Percentiles rank a stretch among this genome's conserved stretches.
Conservation (phyloP, 2,888 invertebrate species). For the Drosophila anomalata region DNA sequence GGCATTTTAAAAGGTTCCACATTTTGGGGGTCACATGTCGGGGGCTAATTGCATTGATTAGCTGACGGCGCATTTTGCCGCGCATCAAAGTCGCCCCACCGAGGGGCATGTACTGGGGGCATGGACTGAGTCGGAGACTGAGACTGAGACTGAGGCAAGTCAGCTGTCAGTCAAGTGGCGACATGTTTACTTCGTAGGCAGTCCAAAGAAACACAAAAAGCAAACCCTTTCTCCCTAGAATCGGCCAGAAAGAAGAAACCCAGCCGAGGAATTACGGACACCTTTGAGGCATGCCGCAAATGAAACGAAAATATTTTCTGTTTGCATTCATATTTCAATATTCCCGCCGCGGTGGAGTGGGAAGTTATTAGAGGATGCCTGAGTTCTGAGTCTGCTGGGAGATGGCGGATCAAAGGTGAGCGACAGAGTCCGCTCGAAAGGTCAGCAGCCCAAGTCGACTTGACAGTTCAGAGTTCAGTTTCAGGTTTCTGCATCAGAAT, state of each 20-base stretch:
- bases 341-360: conserved; percentile 15
- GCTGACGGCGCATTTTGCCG: conserved; percentile 75
- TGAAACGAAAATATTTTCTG: conserved; percentile 52
- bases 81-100: conserved; percentile 64
- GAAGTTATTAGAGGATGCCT: conserved; percentile 58
- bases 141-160: conserved; percentile 49
- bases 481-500: too few relatives aligned
- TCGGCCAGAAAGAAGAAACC: conserved; percentile 12
- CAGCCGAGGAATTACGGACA: conserved; percentile 39
- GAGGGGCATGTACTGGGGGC: conserved; percentile 7
- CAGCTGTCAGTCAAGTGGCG: conserved; percentile 78
- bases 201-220: conserved; percentile 35
- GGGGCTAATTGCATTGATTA: conserved; percentile 80
- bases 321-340: conserved; percentile 77
- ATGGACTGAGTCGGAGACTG: conserved; percentile 16
- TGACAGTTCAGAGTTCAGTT: conserved; percentile 59
- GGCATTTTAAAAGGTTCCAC: conserved; percentile 82
- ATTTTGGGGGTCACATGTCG: conserved; percentile 64
- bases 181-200: conserved; percentile 72
- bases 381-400: conserved; percentile 45
- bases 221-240: conserved; percentile 59
- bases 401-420: conserved; percentile 66
- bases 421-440: conserved; percentile 29
- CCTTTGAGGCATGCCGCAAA: conserved; percentile 71
- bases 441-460: conserved; percentile 1